These are phyloP conservation scores for Rhineura floridana DNA, from an alignment of 2,113 vertebrate genomes.

Conservation along the genomic window DNA sequence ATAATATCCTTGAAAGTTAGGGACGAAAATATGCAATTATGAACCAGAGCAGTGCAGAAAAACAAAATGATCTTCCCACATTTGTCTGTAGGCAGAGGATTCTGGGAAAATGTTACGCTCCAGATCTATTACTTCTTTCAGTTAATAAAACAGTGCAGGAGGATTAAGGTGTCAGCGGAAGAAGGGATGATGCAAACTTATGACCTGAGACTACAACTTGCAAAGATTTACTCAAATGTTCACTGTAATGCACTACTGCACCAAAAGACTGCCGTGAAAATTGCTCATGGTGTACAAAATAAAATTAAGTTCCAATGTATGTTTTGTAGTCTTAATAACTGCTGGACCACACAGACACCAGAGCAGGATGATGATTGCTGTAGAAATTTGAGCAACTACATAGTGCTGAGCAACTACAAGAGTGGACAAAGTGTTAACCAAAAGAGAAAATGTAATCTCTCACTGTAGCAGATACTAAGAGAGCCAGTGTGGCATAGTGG, in stretches of 20 bases:
- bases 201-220: not conserved
- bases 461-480: not conserved
- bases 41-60: not conserved
- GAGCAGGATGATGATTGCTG: not conserved
- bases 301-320: slow-evolving; percentile 2
- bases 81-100: not conserved
- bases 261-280: not conserved
- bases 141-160: slow-evolving; percentile 13
- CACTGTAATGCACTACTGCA: not conserved
- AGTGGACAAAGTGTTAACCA: not conserved
- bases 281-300: not conserved
- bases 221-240: slow-evolving; percentile 6
- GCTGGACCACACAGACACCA: not conserved
- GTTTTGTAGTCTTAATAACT: slow-evolving; percentile 1
- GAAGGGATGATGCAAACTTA: not conserved
- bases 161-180: not conserved
- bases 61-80: not conserved
- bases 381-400: not conserved
- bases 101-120: not conserved
- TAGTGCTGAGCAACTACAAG: not conserved
- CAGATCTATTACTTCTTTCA: not conserved
- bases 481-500: too few species aligned
- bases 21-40: not conserved
- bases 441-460: not conserved
- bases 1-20: not conserved